Percentiles rank a stretch among this genome's conserved stretches.
Conservation (phyloP, 2,797 vertebrate species). For the Leuciscus waleckii region DNA sequence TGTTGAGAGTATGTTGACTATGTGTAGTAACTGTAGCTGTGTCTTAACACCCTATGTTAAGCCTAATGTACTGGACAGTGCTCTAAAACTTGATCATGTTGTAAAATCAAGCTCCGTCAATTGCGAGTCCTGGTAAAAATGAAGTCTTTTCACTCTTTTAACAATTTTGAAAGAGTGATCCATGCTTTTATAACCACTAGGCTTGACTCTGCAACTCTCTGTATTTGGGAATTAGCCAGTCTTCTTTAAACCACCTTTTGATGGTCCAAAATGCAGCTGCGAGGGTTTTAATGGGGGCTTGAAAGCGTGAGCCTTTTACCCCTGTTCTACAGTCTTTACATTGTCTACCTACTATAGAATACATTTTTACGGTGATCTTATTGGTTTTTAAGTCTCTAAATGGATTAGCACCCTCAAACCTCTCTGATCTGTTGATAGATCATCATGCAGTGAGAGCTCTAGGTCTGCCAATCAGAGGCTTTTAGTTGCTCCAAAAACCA, state of each 20-base stretch:
- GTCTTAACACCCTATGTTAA: no score
- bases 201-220: no score
- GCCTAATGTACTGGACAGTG: not conserved
- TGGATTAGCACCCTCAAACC: not conserved
- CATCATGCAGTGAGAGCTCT: no score
- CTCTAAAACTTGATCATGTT: not conserved
- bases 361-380: not conserved
- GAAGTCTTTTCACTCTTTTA: not conserved
- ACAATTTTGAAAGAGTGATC: not conserved
- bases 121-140: no score
- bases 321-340: not conserved
- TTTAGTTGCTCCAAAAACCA: not conserved
- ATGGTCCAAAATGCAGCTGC: no score
- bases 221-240: no score
- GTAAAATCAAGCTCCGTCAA: not conserved
- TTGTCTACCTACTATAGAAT: not conserved
- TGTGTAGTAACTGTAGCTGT: not conserved
- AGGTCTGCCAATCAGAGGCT: no score
- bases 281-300: not conserved
- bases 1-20: no score
- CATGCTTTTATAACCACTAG: no score
- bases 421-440: not conserved
- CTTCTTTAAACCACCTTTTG: no score
- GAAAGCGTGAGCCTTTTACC: not conserved
- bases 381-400: constrained; percentile 7